These are phyloP conservation scores for Drosophila parthenogenetica DNA, from an alignment of 2,888 invertebrate species.

Conservation along the genomic window DNA sequence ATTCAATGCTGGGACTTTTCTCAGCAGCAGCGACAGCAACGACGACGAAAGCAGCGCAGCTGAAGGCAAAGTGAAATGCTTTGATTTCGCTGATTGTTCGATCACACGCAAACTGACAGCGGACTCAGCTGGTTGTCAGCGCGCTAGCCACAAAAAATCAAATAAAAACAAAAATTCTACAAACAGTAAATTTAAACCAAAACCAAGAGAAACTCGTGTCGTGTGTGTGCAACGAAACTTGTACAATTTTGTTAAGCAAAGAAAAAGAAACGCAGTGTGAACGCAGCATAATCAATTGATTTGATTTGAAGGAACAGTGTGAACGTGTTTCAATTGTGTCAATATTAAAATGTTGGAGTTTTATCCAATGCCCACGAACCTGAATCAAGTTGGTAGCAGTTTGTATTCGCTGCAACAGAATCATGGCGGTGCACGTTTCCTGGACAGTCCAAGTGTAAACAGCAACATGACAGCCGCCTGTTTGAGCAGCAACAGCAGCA, in stretches of 20 bases:
- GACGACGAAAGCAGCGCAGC: not conserved
- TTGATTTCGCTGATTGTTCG: conserved; percentile 82
- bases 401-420: conserved; percentile 82
- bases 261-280: not conserved
- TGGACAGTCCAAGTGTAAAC: conserved; percentile 77
- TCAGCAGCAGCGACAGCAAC: conserved; percentile 3
- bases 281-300: not conserved
- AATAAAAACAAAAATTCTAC: not conserved
- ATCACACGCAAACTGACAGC: conserved; percentile 84
- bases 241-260: too few relatives aligned
- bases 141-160: conserved; percentile 44
- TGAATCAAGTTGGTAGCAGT: conserved; percentile 82
- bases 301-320: conserved; percentile 31
- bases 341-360: conserved; percentile 83
- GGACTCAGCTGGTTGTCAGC: conserved; percentile 83
- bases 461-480: conserved; percentile 60
- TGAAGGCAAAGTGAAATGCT: conserved; percentile 78
- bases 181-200: not conserved
- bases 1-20: conserved; percentile 67
- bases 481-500: conserved; percentile 51
- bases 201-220: not conserved
- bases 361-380: conserved; percentile 84
- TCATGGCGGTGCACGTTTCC: conserved; percentile 82
- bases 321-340: conserved; percentile 28
- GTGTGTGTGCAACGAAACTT: not conserved